A percentile compares a stretch with the other conserved stretches of the same genome.
Conservation (phyloP, 2,888 invertebrate species). For the Rhodophaea formosa region DNA sequence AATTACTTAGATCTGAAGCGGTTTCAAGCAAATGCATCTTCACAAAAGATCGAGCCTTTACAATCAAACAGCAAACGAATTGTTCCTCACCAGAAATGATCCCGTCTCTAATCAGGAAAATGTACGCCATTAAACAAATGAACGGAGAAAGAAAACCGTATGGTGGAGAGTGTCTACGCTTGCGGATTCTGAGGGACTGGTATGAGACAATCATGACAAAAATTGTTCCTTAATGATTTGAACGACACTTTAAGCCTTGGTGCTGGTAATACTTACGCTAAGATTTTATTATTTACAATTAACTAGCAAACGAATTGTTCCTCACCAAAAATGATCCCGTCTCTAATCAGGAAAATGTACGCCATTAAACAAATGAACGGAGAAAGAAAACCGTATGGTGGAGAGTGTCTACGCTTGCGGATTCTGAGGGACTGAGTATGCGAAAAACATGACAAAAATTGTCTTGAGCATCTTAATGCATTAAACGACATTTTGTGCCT, state of each 20-base stretch:
- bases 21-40: background rate
- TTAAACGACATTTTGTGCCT: too few species aligned
- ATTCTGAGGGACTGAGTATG: background rate
- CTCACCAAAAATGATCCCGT: background rate
- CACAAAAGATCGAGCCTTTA: background rate
- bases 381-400: conserved; percentile 1
- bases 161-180: background rate
- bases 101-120: conserved; percentile 13
- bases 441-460: too few species aligned
- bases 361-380: conserved; percentile 11
- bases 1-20: background rate
- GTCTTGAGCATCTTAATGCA: too few species aligned
- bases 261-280: too few species aligned
- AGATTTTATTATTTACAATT: too few species aligned
- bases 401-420: background rate
- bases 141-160: conserved; percentile 9
- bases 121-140: conserved; percentile 13
- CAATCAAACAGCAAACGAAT: conserved; percentile 7
- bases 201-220: too few species aligned
- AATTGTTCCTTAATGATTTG: too few species aligned
- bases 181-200: background rate
- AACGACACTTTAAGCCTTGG: too few species aligned
- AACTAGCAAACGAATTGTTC: background rate
- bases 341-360: conserved; percentile 10
- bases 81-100: conserved; percentile 4